Base-by-base conservation (phyloP, 2,888 invertebrate genomes). In the Melipona beecheii region DNA sequence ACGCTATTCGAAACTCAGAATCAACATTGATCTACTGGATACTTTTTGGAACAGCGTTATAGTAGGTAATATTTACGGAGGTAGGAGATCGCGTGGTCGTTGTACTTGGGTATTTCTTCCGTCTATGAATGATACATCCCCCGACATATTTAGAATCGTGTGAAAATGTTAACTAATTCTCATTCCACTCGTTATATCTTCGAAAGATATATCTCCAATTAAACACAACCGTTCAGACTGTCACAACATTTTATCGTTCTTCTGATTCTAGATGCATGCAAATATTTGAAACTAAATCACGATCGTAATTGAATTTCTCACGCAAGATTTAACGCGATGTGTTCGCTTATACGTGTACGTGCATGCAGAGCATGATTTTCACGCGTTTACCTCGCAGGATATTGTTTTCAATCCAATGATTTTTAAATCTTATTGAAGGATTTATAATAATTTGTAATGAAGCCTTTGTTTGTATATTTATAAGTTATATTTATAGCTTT, bases 121-220 rank as follows among this genome's bases (percentile, higher is more conserved):
- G 73, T 62, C 15, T 19, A 73, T 73, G 64, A 64, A 64, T 73
- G 64, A 73, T 73, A 73, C 50, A 73, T 73, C 64, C 31, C 52
- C 27, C 36, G 62, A 31, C 49, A 50, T 49, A 73, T 49, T 19
- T 4, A 49, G 24, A 66, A 66, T 17, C 17, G 24, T 43, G 19
- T 49, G 49, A 36, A 66, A 66, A 66, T 43, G 49, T 66, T 66
- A 66, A 66, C 49, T 43, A 66, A 49, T 43, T 66, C 49, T 66
- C 49, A 24, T 49, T 66, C 24, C 9, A 11, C 31, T 24, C 49
- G 24, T 49, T 17, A 60, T 9, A 19, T 31, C 49, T 24, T 66
- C 24, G 19, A 66, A 19, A 66, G 9, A 13, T 56, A 31, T 31
- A 31, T 27, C 31, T 31, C 62, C 49, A 19, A 49, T 66, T 66